These are phyloP conservation scores for Fragum fragum DNA, from an alignment of 2,888 invertebrate genomes.

Conservation along the genomic window DNA sequence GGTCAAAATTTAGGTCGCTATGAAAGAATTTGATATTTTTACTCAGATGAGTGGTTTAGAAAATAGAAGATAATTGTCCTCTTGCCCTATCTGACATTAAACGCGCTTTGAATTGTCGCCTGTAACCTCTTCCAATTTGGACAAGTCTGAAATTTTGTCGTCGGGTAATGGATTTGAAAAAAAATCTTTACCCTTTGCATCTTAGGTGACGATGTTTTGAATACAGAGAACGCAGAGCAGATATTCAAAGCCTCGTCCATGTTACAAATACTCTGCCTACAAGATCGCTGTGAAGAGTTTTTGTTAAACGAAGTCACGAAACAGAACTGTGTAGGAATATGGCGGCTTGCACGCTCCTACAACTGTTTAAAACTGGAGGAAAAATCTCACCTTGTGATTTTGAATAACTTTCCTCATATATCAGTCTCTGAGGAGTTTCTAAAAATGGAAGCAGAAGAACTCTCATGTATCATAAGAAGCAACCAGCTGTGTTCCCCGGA, in stretches of 20 bases:
- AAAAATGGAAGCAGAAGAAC: slow-evolving; percentile 91
- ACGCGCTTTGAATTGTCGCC: no score
- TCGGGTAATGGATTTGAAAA: no score
- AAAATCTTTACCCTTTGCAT: no score
- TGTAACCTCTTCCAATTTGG: no score
- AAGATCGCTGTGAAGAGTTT: slow-evolving; percentile 93
- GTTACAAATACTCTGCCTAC: slow-evolving; percentile 93
- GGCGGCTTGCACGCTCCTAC: slow-evolving; percentile 93
- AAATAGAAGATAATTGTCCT: no score
- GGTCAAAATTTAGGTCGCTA: no score
- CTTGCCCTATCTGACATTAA: no score
- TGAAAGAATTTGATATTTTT: no score
- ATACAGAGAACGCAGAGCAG: slow-evolving; percentile 92
- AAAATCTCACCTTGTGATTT: slow-evolving; percentile 90
- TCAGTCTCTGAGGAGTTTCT: slow-evolving; percentile 76
- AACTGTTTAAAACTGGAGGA: slow-evolving; percentile 91
- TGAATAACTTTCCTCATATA: slow-evolving; percentile 86
- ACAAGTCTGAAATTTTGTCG: no score
- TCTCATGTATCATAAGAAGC: slow-evolving; percentile 92
- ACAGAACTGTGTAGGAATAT: slow-evolving; percentile 94
- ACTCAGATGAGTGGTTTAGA: no score
- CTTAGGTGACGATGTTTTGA: slow-evolving; percentile 92
- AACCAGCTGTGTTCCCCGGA: slow-evolving; percentile 95
- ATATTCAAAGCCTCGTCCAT: slow-evolving; percentile 94
- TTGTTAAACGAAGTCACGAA: slow-evolving; percentile 91